A percentile compares a stretch with the other conserved stretches of the same genome.
Evolutionary conservation across 1,140 invertebrate genomes (phyloP).

Genomic region (Palaemon carinicauda): DNA sequence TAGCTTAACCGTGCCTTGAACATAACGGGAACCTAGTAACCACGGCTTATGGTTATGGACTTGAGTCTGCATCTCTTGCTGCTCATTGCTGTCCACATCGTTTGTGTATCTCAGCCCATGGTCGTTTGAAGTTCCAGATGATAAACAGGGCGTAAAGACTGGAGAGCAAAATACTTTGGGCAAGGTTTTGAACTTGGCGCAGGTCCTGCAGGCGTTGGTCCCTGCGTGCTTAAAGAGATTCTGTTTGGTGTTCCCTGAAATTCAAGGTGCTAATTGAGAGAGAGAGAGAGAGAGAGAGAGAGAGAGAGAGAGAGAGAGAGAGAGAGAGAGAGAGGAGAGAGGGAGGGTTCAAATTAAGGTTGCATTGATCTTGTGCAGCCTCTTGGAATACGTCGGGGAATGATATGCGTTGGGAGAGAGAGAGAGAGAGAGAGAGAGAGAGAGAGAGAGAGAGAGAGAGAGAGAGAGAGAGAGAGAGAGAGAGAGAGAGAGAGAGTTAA

Average conservation of each 20-base stretch:
- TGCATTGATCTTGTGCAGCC: neutral
- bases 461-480: slow-evolving; percentile 22
- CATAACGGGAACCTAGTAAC: too few relatives aligned
- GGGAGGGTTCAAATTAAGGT: neutral
- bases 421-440: neutral
- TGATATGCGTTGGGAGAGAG: neutral
- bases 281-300: slow-evolving; percentile 18
- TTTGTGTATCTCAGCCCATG: too few relatives aligned
- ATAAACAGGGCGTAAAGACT: too few relatives aligned
- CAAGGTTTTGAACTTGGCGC: too few relatives aligned
- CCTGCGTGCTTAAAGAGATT: too few relatives aligned
- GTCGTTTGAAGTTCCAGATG: too few relatives aligned
- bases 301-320: neutral
- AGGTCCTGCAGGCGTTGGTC: too few relatives aligned
- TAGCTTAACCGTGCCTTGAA: too few relatives aligned
- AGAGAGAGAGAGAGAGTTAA: neutral
- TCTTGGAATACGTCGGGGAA: neutral
- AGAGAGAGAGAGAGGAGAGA: slow-evolving; percentile 27
- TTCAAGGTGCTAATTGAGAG: neutral
- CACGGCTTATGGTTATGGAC: too few relatives aligned
- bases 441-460: neutral
- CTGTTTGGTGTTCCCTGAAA: neutral
- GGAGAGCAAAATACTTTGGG: too few relatives aligned
- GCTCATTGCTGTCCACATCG: too few relatives aligned
- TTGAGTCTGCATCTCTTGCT: too few relatives aligned